Evolutionary conservation across 2,888 invertebrate genomes (phyloP), one percentile per base, ranked within the genome.

Genomic region (Leucozona laternaria): DNA sequence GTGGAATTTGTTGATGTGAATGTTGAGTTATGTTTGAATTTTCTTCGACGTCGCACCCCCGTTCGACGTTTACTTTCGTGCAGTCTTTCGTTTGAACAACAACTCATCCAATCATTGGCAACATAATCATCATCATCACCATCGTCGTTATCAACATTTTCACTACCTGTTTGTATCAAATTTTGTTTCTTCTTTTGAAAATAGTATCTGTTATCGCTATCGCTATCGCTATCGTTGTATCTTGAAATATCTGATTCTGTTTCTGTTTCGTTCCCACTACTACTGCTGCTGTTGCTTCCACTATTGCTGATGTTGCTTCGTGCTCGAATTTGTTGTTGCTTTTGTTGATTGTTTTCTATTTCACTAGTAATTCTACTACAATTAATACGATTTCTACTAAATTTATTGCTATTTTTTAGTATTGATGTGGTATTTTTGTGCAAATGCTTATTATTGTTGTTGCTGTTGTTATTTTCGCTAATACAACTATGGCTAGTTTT

Each of bases 11-110:
- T 64, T 71, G 66, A 20, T 31, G 20, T 48, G 22, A 31, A 60
- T 57, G 68, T 48, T 77, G 72, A 62, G 50, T 57, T 72, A 22
- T 66, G 68, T 55, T 79, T 73, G 53, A 62, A 89, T 90, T 90
- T 91, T 89, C 90, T 90, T 70, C 91, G 91, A 87, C 91, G 89
- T 82, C 91, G 22, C 15, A 22, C 22, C 22, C 37, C 90, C 84
- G 91, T 90, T 88, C 90, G 90, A 88, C 91, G 89, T 89, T 91
- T 91, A 88, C 90, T 89, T 89, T 89, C 89, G 89, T 89, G 90
- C 91, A 91, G 91, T 91, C 91, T 91, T 91, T 90, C 90, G 84
- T 89, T 91, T 79, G 82, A 86, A 79, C 78, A 86, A 82, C 86
- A 86, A 86, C 78, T 79, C 43, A 68, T 25, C 66, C 60, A 79